Percentiles rank a stretch among this genome's conserved stretches.
Conservation (phyloP, 1,140 invertebrate genomes). For the Aphelinus certus region DNA sequence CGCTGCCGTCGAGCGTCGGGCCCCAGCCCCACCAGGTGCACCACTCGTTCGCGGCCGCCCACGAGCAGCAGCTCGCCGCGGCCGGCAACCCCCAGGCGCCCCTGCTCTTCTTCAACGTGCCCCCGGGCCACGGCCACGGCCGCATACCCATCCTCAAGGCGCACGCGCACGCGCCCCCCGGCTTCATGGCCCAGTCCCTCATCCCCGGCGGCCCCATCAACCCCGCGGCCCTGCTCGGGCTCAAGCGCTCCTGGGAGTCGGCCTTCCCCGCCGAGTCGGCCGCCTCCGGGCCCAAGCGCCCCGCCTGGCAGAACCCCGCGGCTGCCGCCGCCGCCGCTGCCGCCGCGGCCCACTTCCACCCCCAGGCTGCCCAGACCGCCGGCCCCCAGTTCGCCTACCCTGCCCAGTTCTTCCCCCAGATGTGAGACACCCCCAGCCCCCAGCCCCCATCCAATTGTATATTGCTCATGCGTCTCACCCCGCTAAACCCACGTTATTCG, state of each 20-base stretch:
- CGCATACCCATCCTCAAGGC: slow-evolving; percentile 62
- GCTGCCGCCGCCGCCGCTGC: slow-evolving; percentile 54
- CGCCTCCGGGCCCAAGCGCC: slow-evolving; percentile 53
- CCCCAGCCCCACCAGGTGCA: slow-evolving; percentile 23
- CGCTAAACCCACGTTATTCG: too few species aligned
- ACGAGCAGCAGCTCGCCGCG: slow-evolving; percentile 56
- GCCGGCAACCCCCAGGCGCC: slow-evolving; percentile 54
- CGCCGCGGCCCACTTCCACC: slow-evolving; percentile 61
- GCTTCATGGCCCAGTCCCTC: slow-evolving; percentile 59
- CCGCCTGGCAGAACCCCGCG: slow-evolving; percentile 57
- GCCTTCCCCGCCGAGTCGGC: slow-evolving; percentile 57
- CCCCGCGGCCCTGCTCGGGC: slow-evolving; percentile 64
- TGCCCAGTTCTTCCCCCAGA: slow-evolving; percentile 64
- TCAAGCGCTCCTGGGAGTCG: slow-evolving; percentile 65
- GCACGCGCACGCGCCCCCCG: slow-evolving; percentile 59
- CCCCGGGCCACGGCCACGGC: slow-evolving; percentile 45
- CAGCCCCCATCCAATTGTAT: too few species aligned
- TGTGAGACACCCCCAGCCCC: slow-evolving; percentile 38
- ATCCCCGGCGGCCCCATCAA: slow-evolving; percentile 55
- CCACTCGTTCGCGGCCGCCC: not conserved
- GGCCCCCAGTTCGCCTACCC: slow-evolving; percentile 59
- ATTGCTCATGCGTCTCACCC: too few species aligned
- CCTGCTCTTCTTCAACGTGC: slow-evolving; percentile 59
- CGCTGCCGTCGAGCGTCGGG: slow-evolving; percentile 41
- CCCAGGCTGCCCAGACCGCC: slow-evolving; percentile 49